Percentiles rank a stretch among this genome's conserved stretches.
Conservation (phyloP, 2,797 vertebrate species). For the Chiroxiphia lanceolata region DNA sequence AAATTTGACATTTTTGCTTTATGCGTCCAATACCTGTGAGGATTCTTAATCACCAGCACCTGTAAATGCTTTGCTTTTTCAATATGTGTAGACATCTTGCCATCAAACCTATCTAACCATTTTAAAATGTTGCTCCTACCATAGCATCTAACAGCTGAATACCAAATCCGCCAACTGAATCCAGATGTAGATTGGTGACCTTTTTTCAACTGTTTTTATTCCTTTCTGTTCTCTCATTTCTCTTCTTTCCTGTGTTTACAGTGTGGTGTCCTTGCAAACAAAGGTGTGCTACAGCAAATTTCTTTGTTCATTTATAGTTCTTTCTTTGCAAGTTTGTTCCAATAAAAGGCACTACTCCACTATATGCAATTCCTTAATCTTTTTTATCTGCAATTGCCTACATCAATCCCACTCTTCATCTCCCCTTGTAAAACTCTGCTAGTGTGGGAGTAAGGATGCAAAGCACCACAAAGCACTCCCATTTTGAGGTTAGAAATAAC, state of each 20-base stretch:
- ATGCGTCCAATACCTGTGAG: background rate
- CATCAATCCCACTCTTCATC: background rate
- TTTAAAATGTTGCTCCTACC: background rate
- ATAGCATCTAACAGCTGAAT: background rate
- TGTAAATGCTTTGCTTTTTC: background rate
- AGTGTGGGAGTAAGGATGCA: background rate
- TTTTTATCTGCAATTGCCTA: background rate
- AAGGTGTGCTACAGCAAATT: background rate
- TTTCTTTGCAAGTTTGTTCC: background rate
- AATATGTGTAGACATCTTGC: background rate
- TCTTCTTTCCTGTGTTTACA: background rate
- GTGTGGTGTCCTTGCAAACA: background rate
- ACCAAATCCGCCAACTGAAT: background rate
- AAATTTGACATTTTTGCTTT: background rate
- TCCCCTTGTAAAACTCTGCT: background rate
- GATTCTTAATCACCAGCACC: background rate
- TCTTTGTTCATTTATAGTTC: background rate
- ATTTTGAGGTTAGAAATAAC: background rate
- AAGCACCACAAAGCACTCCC: background rate
- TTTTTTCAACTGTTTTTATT: background rate
- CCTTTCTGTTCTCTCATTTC: background rate
- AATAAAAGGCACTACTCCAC: background rate
- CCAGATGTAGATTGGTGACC: background rate
- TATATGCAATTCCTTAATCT: background rate
- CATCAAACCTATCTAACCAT: background rate